phyloP scores from a whole-genome alignment of 2,888 invertebrate species.

The Pasiphila rectangulata region DNA sequence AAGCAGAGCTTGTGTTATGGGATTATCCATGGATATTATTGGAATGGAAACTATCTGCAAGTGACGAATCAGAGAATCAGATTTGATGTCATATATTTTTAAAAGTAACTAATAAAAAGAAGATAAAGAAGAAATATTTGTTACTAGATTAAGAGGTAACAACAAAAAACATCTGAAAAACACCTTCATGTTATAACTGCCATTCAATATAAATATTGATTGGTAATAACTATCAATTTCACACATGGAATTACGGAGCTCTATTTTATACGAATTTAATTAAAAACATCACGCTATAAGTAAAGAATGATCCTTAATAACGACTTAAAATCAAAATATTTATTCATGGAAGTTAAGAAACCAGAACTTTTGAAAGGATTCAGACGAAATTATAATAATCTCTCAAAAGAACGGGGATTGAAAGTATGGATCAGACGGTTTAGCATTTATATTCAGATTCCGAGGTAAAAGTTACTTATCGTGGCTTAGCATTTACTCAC shows the following conservation, averaged over 20 bases:
- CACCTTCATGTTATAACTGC: too few species aligned
- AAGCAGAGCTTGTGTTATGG: too few species aligned
- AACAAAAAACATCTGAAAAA: too few species aligned
- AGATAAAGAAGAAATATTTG: too few species aligned
- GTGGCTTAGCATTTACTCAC: conserved; percentile 54
- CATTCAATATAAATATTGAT: too few species aligned
- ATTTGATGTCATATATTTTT: too few species aligned
- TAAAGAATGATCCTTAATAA: not conserved
- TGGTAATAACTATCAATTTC: too few species aligned
- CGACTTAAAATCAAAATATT: conserved; percentile 44
- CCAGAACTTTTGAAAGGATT: conserved; percentile 67
- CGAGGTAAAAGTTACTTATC: conserved; percentile 70
- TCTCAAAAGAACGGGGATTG: conserved; percentile 68
- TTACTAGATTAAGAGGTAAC: too few species aligned
- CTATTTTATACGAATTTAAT: too few species aligned
- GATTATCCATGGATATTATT: not conserved
- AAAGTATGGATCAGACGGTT: conserved; percentile 71
- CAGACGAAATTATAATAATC: conserved; percentile 73
- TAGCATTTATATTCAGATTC: conserved; percentile 76
- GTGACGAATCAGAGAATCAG: not conserved
- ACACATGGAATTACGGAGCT: too few species aligned
- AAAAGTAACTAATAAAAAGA: too few species aligned
- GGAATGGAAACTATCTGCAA: conserved; percentile 4
- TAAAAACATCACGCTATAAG: too few species aligned
- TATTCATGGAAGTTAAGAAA: conserved; percentile 59